Conservation (phyloP, 2,113 vertebrate species). For the Malurus melanocephalus region DNA sequence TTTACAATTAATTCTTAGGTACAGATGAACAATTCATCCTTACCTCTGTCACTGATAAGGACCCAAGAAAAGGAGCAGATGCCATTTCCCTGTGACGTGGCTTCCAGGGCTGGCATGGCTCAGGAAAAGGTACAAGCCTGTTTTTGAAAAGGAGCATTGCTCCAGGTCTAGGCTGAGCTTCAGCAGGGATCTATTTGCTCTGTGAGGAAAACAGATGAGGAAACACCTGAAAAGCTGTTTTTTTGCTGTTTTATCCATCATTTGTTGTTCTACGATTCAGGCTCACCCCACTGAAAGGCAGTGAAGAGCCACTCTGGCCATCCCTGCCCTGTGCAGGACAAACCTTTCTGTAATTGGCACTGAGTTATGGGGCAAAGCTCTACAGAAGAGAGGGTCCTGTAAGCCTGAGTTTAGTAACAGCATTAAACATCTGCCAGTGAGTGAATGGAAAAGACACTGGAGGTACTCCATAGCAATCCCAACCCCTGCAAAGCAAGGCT, state of each 20-base stretch:
- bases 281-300: neutral
- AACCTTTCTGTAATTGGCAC: neutral
- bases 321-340: neutral
- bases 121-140: neutral
- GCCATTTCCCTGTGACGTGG: neutral
- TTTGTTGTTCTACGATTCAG: neutral
- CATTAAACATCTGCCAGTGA: neutral
- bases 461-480: neutral
- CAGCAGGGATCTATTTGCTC: neutral
- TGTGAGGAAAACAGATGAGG: neutral
- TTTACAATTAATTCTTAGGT: neutral
- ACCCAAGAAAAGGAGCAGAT: neutral
- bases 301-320: neutral
- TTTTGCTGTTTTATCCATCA: neutral
- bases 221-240: neutral
- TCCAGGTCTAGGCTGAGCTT: neutral
- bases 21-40: neutral
- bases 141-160: neutral
- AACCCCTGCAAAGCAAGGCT: neutral
- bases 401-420: neutral
- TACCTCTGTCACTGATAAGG: neutral
- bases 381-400: neutral
- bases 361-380: neutral
- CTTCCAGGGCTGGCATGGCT: neutral
- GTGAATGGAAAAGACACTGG: neutral